Conservation (phyloP, 2,113 vertebrate species). For the Saccopteryx bilineata region DNA sequence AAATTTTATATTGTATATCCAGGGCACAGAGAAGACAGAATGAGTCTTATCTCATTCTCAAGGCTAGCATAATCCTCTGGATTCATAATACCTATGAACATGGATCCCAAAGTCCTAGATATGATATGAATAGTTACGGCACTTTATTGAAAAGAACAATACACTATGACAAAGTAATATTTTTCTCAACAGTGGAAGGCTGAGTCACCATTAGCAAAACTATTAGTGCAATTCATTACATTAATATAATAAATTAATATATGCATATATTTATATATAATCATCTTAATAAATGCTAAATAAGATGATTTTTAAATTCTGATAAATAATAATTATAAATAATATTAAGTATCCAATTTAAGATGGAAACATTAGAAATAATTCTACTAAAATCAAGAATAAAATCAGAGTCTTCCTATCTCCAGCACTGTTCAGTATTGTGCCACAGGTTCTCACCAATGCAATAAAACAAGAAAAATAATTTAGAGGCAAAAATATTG, state of each 20-base stretch:
- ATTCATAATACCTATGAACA: background rate
- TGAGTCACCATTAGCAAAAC: conserved; percentile 12
- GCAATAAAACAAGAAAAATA: background rate
- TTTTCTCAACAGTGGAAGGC: background rate
- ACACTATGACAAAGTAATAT: background rate
- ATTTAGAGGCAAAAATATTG: background rate
- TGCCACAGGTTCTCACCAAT: background rate
- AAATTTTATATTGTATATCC: background rate
- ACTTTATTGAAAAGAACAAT: conserved; percentile 21
- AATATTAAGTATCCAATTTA: background rate
- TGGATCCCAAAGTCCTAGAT: background rate
- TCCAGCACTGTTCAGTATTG: background rate
- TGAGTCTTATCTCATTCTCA: background rate
- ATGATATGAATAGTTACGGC: background rate
- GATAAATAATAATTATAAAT: background rate
- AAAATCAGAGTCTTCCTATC: background rate
- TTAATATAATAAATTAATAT: background rate
- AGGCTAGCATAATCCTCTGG: background rate
- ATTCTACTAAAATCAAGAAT: conserved; percentile 3
- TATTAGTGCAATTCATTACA: background rate
- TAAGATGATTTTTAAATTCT: background rate
- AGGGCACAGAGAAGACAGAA: background rate
- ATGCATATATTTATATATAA: background rate
- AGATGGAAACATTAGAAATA: conserved; percentile 17
- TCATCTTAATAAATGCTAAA: background rate